These are phyloP conservation scores for Drosophila prolongata DNA, from an alignment of 2,888 invertebrate genomes.

Conservation along the genomic window DNA sequence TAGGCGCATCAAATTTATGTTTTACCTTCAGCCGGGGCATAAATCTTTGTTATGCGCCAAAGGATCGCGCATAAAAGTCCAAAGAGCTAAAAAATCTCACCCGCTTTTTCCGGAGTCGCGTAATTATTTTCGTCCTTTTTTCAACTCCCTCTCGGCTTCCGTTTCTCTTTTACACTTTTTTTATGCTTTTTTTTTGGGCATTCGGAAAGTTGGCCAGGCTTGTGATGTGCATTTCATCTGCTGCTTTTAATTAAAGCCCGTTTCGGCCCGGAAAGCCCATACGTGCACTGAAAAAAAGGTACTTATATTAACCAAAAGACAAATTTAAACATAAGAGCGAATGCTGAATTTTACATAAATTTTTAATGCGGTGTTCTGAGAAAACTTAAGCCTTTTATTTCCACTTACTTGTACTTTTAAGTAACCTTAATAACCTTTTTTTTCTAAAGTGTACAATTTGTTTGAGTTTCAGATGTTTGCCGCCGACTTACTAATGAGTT, in stretches of 20 bases:
- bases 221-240: constrained; percentile 35
- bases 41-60: constrained; percentile 69
- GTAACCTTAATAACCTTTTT: no score
- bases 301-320: no score
- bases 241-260: constrained; percentile 34
- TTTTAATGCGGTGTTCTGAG: no score
- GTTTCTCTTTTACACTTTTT: constrained; percentile 7
- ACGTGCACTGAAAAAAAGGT: constrained; percentile 2
- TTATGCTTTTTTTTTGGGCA: constrained; percentile 22
- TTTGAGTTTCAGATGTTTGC: constrained; percentile 6
- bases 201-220: constrained; percentile 39
- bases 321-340: no score
- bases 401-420: no score
- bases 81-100: constrained; percentile 46
- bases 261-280: constrained; percentile 3
- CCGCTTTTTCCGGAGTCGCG: constrained; percentile 21
- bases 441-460: background rate
- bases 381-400: no score
- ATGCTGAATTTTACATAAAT: no score
- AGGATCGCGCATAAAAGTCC: constrained; percentile 11
- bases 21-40: constrained; percentile 60
- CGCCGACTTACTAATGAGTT: constrained; percentile 36
- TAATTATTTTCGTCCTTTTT: constrained; percentile 46
- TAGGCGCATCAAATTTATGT: constrained; percentile 68
- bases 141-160: background rate